Percentiles rank a stretch among this genome's conserved stretches.
These are phyloP conservation scores for Pseudomyrmex dendroicus DNA, from an alignment of 1,140 invertebrate species.

Conservation along the genomic window DNA sequence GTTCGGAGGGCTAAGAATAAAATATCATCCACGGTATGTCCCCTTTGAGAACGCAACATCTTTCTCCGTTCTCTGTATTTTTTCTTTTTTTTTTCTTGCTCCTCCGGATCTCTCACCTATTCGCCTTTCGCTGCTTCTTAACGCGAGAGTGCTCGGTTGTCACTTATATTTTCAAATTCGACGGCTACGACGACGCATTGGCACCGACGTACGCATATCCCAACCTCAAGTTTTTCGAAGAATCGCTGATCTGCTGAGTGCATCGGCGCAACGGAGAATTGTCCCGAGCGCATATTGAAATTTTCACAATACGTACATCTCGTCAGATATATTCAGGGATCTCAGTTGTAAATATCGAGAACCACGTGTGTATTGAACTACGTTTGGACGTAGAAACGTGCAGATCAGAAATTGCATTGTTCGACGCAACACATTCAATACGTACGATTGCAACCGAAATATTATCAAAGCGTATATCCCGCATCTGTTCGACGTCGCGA, in stretches of 20 bases:
- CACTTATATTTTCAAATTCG: conserved; percentile 71
- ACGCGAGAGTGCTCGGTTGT: conserved; percentile 66
- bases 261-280: conserved; percentile 27
- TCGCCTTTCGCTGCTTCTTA: conserved; percentile 33
- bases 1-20: conserved; percentile 72
- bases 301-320: not conserved
- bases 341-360: conserved; percentile 1
- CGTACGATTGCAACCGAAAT: not conserved
- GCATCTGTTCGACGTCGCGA: not conserved
- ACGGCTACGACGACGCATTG: conserved; percentile 52
- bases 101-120: conserved; percentile 61
- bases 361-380: not conserved
- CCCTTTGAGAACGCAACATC: conserved; percentile 74
- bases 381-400: not conserved
- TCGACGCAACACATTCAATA: not conserved
- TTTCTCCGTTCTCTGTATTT: conserved; percentile 61
- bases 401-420: not conserved
- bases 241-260: conserved; percentile 16
- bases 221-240: conserved; percentile 19
- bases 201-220: not conserved
- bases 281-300: conserved; percentile 30
- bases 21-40: conserved; percentile 80
- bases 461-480: not conserved
- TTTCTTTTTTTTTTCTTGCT: conserved; percentile 3
- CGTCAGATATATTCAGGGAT: not conserved